These are phyloP conservation scores for Rhynchophorus ferrugineus DNA, from an alignment of 1,140 invertebrate genomes.

Conservation along the genomic window DNA sequence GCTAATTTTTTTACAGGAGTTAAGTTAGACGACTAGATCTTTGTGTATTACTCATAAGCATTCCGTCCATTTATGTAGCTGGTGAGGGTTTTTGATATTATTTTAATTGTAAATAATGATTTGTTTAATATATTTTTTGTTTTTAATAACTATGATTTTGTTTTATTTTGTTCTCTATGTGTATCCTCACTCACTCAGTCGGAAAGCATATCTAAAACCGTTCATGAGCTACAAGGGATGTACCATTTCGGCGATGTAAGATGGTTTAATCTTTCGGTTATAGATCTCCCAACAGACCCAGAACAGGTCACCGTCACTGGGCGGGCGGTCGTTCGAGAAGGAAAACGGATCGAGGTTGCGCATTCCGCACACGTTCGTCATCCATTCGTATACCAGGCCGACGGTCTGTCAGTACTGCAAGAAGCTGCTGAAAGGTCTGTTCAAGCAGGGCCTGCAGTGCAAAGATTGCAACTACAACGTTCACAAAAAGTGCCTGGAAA, in stretches of 20 bases:
- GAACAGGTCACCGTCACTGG: conserved; percentile 65
- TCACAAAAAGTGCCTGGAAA: conserved; percentile 93
- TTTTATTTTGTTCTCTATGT: conserved; percentile 1
- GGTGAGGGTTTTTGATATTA: conserved; percentile 13
- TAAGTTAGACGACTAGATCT: conserved; percentile 25
- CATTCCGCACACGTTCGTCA: conserved; percentile 85
- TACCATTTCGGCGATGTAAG: no score
- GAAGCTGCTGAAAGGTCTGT: conserved; percentile 89
- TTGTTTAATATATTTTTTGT: conserved; percentile 4
- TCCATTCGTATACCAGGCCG: conserved; percentile 91
- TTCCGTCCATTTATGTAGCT: background rate
- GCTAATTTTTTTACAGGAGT: conserved; percentile 39
- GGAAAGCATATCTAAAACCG: no score
- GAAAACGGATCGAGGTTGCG: conserved; percentile 61
- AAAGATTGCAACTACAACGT: conserved; percentile 98
- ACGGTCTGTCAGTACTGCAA: conserved; percentile 95
- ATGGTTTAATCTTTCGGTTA: no score
- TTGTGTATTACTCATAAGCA: background rate
- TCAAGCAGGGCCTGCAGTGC: conserved; percentile 95
- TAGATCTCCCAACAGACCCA: conserved; percentile 20
- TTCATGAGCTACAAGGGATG: no score
- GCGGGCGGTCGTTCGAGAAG: conserved; percentile 64
- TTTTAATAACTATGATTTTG: conserved; percentile 1
- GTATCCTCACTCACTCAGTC: no score
- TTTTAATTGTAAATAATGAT: background rate